Conservation (phyloP, 1,140 invertebrate genomes). For the Xylocopa sonorina region DNA sequence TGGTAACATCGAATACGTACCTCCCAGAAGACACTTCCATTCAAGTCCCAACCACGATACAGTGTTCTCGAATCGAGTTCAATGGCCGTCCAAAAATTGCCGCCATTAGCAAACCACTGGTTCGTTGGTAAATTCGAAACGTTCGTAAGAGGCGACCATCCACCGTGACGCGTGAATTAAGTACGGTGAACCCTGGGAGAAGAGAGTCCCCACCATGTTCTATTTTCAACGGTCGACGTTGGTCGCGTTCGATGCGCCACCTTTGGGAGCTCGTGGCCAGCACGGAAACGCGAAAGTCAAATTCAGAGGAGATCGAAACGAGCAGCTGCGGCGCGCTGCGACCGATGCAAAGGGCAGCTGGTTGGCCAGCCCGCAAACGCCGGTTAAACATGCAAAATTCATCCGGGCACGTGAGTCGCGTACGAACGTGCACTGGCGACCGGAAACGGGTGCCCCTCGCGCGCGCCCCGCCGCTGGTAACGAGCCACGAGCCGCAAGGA, state of each 20-base stretch:
- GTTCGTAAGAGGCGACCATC: background rate
- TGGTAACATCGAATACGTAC: background rate
- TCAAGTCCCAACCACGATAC: background rate
- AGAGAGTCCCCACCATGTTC: background rate
- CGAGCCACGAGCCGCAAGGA: constrained; percentile 50
- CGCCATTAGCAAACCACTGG: background rate
- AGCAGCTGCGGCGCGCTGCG: background rate
- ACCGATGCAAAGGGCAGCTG: constrained; percentile 25
- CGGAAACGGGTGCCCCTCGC: constrained; percentile 50
- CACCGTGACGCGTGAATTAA: background rate
- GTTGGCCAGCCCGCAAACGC: constrained; percentile 49
- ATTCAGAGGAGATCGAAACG: background rate
- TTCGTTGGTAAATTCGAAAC: too few relatives aligned
- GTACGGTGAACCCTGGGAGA: background rate
- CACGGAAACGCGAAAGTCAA: constrained; percentile 11
- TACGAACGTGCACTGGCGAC: constrained; percentile 51
- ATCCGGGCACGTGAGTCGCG: constrained; percentile 68
- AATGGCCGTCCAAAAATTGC: background rate
- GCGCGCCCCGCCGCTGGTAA: constrained; percentile 49
- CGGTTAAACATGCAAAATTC: constrained; percentile 75
- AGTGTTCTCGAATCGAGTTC: background rate
- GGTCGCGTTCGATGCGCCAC: too few relatives aligned
- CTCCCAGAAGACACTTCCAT: background rate
- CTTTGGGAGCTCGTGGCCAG: background rate
- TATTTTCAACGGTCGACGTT: background rate